These are phyloP conservation scores for Hemitrygon akajei DNA, from an alignment of 2,797 vertebrate genomes.

Conservation along the genomic window DNA sequence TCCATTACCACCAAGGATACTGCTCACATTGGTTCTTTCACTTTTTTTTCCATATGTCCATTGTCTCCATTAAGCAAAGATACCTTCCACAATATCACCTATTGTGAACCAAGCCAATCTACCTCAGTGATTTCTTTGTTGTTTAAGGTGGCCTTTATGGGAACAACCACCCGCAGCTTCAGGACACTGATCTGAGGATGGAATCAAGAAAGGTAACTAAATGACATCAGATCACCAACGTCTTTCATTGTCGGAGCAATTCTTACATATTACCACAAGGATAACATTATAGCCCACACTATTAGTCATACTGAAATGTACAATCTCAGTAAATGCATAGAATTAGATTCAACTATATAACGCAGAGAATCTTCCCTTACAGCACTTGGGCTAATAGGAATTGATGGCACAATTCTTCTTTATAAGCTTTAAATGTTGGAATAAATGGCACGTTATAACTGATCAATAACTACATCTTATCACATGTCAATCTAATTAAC, in stretches of 20 bases:
- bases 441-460: background rate
- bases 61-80: background rate
- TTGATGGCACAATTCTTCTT: background rate
- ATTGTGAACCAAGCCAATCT: background rate
- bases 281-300: background rate
- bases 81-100: background rate
- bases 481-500: background rate
- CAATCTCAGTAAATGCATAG: background rate
- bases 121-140: background rate
- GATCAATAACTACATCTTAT: slow-evolving; percentile 16
- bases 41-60: background rate
- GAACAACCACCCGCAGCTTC: background rate
- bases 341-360: background rate
- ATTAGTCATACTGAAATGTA: background rate
- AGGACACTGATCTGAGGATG: background rate
- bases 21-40: background rate
- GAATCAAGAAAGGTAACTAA: background rate
- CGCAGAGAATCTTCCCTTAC: background rate
- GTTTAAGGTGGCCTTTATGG: background rate
- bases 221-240: background rate
- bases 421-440: background rate
- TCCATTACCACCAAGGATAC: background rate
- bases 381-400: background rate
- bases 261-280: background rate
- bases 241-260: background rate